Evolutionary conservation across 1,140 invertebrate genomes (phyloP).

Genomic region (Brachionus asplanchnoidis): DNA sequence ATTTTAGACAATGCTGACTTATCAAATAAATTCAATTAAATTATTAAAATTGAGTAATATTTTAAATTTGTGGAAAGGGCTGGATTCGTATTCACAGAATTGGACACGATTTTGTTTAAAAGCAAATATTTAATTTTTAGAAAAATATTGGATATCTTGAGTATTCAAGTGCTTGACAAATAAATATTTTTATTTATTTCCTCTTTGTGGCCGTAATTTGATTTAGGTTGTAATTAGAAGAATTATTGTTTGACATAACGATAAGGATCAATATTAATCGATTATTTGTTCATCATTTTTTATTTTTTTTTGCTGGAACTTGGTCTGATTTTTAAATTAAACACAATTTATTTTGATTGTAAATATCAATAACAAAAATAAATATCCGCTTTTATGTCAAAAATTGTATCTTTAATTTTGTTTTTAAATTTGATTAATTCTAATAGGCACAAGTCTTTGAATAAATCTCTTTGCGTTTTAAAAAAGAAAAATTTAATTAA

Average conservation of each 20-base stretch:
- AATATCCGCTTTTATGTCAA: background rate
- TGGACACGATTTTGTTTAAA: constrained; percentile 4
- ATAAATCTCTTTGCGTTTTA: background rate
- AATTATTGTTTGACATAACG: background rate
- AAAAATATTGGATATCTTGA: background rate
- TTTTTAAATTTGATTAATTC: constrained; percentile 9
- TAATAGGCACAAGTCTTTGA: background rate
- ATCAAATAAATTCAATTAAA: background rate
- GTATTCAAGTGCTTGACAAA: constrained; percentile 2
- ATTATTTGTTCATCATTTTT: background rate
- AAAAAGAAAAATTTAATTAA: background rate
- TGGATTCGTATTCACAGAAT: background rate
- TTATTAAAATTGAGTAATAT: background rate
- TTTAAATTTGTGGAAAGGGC: background rate
- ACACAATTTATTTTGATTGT: background rate
- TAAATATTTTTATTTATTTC: constrained; percentile 6
- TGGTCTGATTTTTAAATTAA: background rate
- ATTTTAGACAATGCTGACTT: background rate
- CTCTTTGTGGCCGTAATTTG: background rate
- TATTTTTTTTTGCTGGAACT: background rate
- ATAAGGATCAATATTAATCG: constrained; percentile 2
- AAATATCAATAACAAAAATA: constrained; percentile 12
- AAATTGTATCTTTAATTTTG: constrained; percentile 9
- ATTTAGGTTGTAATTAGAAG: background rate
- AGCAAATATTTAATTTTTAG: background rate